These are phyloP conservation scores for Coenonympha glycerion DNA, from an alignment of 2,888 invertebrate species.

Conservation along the genomic window DNA sequence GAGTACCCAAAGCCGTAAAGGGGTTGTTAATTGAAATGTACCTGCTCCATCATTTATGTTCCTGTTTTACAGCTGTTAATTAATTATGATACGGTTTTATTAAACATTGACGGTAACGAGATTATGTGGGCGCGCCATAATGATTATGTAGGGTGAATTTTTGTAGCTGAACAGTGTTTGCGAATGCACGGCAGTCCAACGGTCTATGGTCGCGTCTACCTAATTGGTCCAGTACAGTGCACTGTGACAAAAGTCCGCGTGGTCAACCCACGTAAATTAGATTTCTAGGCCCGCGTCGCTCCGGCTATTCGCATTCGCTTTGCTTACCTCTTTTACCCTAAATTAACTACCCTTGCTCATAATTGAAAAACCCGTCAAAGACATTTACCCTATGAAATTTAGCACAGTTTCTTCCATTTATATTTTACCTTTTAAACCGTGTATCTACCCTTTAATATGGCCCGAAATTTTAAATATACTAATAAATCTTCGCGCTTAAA, in stretches of 20 bases:
- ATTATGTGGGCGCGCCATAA: not conserved
- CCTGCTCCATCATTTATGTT: conserved; percentile 1
- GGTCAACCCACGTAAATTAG: conserved; percentile 58
- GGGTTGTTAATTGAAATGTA: conserved; percentile 5
- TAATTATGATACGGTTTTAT: conserved; percentile 1
- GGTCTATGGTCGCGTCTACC: conserved; percentile 52
- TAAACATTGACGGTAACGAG: not conserved
- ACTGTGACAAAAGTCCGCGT: conserved; percentile 60
- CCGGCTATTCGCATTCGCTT: conserved; percentile 38
- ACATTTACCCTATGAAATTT: conserved; percentile 30
- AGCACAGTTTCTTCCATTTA: conserved; percentile 19
- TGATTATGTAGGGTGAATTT: conserved; percentile 27
- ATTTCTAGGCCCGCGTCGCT: conserved; percentile 41
- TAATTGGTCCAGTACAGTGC: conserved; percentile 65
- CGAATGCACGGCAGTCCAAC: conserved; percentile 52
- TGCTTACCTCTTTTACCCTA: conserved; percentile 66
- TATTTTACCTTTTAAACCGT: conserved; percentile 9
- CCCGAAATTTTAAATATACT: not conserved
- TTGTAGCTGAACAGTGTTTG: conserved; percentile 57
- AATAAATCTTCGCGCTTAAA: not conserved
- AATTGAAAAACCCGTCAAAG: conserved; percentile 54
- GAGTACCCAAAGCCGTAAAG: not conserved
- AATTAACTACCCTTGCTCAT: conserved; percentile 55
- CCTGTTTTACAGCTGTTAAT: conserved; percentile 4
- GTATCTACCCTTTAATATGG: not conserved